Base-by-base conservation (phyloP, 2,797 vertebrate species). In the Moxostoma hubbsi region DNA sequence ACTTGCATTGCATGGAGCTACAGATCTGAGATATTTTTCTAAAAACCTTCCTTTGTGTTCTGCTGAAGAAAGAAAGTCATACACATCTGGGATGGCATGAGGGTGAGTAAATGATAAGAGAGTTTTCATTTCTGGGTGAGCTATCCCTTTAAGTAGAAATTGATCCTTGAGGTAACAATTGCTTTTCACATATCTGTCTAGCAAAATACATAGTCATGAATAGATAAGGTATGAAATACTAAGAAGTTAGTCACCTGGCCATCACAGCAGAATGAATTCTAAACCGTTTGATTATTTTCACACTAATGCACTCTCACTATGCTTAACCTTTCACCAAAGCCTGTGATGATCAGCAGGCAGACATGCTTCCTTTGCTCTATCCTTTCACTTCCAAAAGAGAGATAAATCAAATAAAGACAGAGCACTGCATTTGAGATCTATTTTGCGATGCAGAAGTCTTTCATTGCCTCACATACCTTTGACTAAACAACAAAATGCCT, bases 361-460 rank as follows among this genome's bases (percentile, higher is more conserved):
- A 64, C 62, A 64, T 46, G 62, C 62, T 64, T 12, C 13, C 62
- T 64, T 64, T 64, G 62, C 46, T 64, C 62, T 64, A 46, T 12
- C 13, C 5, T 43, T 64, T 36, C 62, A 64, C 13, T 46, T 36
- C 62, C 12, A 43, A 58, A 15, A 43, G 8, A 55, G 5, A 71
- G 61, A 24, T 5, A 59, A 18, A 55, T 57, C 24, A 68, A 16
- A 57, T 15, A 72, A 16, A 18, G 47, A 61, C n/a, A 70, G 45
- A 61, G 15, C n/a, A 18, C 9, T 77, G 46, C 61, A 18, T 61
- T 5, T 63, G 10, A 69, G 51, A 51, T 53, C 43, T 51, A 43
- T 24, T 50, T 76, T 82, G 63, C 9, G 47, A 58, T 84, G 63
- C 63, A 65, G 53, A 58, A 24, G 47, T 43, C 62, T 24, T 2